Percentiles rank a stretch among this genome's conserved stretches.
Evolutionary conservation across 2,113 vertebrate species (phyloP).

Genomic region (Albula goreensis): DNA sequence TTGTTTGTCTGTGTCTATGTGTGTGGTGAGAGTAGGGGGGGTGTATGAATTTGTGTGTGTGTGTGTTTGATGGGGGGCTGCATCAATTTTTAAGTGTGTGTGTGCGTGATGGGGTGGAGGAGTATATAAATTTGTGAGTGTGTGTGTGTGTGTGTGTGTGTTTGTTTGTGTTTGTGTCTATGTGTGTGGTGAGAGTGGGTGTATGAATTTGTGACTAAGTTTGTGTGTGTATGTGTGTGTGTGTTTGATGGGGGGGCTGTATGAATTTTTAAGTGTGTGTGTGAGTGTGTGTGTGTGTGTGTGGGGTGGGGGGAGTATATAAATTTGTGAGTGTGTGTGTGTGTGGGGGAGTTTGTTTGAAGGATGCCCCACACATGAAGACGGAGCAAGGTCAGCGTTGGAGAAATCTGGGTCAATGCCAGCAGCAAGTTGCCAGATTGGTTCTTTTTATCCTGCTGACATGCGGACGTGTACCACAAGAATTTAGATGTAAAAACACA

Average conservation of each 20-base stretch:
- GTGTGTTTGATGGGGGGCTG: neutral
- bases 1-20: too few relatives aligned
- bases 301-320: neutral
- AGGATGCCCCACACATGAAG: slow-evolving; percentile 31
- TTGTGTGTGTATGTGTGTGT: slow-evolving; percentile 13
- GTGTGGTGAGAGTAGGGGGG: too few relatives aligned
- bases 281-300: neutral
- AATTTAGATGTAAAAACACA: slow-evolving; percentile 40
- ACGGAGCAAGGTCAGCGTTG: slow-evolving; percentile 39
- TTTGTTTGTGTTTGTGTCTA: too few relatives aligned
- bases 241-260: slow-evolving; percentile 25
- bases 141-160: neutral
- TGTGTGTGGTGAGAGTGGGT: slow-evolving; percentile 10
- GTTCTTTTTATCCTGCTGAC: slow-evolving; percentile 38
- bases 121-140: neutral
- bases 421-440: slow-evolving; percentile 49
- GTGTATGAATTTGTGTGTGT: neutral
- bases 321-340: neutral
- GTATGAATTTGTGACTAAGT: neutral
- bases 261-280: neutral
- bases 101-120: slow-evolving; percentile 1
- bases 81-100: too few relatives aligned
- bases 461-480: slow-evolving; percentile 30
- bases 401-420: slow-evolving; percentile 43
- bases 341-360: neutral